Evolutionary conservation across 2,888 invertebrate species (phyloP).

Genomic region (Hesperia comma): DNA sequence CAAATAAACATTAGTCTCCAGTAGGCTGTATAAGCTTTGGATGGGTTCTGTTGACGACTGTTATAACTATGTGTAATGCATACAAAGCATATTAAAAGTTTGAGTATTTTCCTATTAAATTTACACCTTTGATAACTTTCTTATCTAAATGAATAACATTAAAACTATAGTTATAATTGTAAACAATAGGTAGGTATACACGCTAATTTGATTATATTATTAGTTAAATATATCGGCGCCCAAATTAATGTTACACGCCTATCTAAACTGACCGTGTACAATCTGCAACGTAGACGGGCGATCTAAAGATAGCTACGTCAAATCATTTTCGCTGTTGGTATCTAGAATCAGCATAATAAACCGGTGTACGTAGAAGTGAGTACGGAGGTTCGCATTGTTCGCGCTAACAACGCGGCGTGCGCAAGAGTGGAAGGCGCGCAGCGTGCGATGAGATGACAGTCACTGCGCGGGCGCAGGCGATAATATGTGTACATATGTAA

Average conservation of each 20-base stretch:
- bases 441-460: conserved; percentile 67
- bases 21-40: conserved; percentile 66
- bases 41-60: conserved; percentile 62
- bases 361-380: conserved; percentile 59
- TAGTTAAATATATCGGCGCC: not conserved
- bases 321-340: conserved; percentile 27
- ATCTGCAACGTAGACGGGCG: not conserved
- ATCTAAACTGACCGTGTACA: not conserved
- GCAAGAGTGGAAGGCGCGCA: conserved; percentile 47
- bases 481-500: conserved; percentile 85
- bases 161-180: not conserved
- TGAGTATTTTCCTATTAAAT: not conserved
- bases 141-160: not conserved
- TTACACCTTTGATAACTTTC: conserved; percentile 5
- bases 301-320: conserved; percentile 19
- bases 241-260: not conserved
- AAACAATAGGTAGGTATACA: not conserved
- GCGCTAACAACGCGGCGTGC: conserved; percentile 64
- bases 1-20: conserved; percentile 82
- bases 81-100: conserved; percentile 13
- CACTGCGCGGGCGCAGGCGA: conserved; percentile 64
- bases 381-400: conserved; percentile 59
- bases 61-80: conserved; percentile 29
- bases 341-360: conserved; percentile 50
- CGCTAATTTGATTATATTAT: not conserved